A percentile compares a stretch with the other conserved stretches of the same genome.
These are phyloP conservation scores for Drosophila willistoni DNA, from an alignment of 1,140 invertebrate species.

Conservation along the genomic window DNA sequence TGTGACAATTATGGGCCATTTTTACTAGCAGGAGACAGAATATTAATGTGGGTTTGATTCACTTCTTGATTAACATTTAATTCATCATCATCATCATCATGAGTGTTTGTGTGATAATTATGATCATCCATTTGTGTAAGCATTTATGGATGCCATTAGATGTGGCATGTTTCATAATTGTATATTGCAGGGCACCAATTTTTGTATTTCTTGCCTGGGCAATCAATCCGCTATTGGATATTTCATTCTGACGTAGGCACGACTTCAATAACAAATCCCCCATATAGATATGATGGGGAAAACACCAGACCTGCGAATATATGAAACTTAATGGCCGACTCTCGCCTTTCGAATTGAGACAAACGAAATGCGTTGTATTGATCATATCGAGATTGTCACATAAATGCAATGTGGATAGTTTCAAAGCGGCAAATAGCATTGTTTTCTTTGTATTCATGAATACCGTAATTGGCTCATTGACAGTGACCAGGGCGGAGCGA, in stretches of 20 bases:
- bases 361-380: conserved; percentile 7
- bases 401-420: not conserved
- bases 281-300: conserved; percentile 18
- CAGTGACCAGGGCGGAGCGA: not conserved
- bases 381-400: not conserved
- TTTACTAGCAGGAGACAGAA: conserved; percentile 10
- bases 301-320: conserved; percentile 8
- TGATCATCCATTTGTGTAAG: not conserved
- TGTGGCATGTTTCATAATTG: not conserved
- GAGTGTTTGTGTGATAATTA: not conserved
- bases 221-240: not conserved
- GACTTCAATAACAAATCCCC: conserved; percentile 8
- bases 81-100: not conserved
- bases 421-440: not conserved
- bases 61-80: conserved; percentile 5
- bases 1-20: conserved; percentile 71
- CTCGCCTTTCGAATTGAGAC: not conserved
- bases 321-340: conserved; percentile 1
- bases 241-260: not conserved
- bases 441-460: conserved; percentile 1
- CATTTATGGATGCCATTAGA: not conserved
- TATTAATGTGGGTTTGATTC: conserved; percentile 12
- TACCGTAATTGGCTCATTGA: not conserved
- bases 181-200: conserved; percentile 6
- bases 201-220: not conserved